phyloP scores from a whole-genome alignment of 2,888 invertebrate genomes.

The Coelopa pilipes region DNA sequence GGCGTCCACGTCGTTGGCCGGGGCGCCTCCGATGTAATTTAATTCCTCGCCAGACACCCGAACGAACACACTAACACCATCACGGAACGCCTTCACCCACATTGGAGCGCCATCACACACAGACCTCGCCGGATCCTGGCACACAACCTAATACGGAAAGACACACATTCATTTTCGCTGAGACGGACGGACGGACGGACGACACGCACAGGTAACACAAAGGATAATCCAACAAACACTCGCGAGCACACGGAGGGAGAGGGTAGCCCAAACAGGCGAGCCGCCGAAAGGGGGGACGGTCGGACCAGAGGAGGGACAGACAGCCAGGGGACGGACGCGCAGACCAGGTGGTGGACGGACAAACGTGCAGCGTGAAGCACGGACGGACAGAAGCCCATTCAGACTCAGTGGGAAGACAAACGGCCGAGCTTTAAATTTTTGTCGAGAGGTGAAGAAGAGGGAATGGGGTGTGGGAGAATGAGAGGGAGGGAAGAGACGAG shows the following conservation, averaged over 20 bases:
- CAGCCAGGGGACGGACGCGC: background rate
- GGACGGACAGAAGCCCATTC: background rate
- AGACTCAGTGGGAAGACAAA: constrained; percentile 12
- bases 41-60: background rate
- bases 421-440: constrained; percentile 31
- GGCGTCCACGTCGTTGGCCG: no score
- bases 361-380: background rate
- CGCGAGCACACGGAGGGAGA: constrained; percentile 3
- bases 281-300: background rate
- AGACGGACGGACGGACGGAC: background rate
- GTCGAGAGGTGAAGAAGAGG: constrained; percentile 9
- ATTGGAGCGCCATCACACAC: background rate
- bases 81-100: background rate
- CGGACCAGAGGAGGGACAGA: background rate
- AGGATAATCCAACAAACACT: constrained; percentile 35
- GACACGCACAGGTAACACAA: constrained; percentile 7
- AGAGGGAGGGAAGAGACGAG: background rate
- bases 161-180: background rate
- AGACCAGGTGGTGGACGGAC: background rate
- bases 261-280: background rate
- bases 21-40: constrained; percentile 13
- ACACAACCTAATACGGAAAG: no score
- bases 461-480: constrained; percentile 27
- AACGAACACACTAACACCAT: background rate
- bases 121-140: no score